Evolutionary conservation across 35 echinoderm and acorn worm genomes (phyloP).

Genomic region (Anneissia japonica): DNA sequence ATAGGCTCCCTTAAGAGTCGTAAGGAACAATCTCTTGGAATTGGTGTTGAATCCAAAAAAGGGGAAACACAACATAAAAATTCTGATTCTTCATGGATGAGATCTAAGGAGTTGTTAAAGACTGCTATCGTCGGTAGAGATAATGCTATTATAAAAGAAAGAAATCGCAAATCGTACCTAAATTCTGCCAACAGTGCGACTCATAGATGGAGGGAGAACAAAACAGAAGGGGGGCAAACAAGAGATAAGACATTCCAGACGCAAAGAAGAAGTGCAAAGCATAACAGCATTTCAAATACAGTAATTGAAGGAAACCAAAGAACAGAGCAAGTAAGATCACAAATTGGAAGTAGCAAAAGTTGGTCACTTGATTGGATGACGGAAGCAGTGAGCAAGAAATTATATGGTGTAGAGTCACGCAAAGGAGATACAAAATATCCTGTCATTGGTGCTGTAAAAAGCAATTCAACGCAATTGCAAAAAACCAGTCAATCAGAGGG

Average conservation of each 20-base stretch:
- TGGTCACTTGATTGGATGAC: background rate
- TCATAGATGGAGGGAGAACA: background rate
- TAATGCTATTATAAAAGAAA: background rate
- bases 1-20: background rate
- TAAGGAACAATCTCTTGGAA: background rate
- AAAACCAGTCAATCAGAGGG: background rate
- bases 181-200: background rate
- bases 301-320: background rate
- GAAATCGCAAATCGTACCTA: background rate
- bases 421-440: background rate
- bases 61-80: background rate
- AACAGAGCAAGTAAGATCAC: background rate
- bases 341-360: background rate
- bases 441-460: background rate
- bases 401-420: background rate
- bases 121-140: background rate
- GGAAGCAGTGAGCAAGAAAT: background rate
- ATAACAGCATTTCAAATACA: background rate
- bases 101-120: background rate
- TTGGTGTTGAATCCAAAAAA: background rate
- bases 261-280: background rate
- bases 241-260: background rate
- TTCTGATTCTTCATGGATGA: background rate
- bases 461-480: background rate
- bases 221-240: background rate